Conservation (phyloP, 2,113 vertebrate genomes). For the Chunga burmeisteri region DNA sequence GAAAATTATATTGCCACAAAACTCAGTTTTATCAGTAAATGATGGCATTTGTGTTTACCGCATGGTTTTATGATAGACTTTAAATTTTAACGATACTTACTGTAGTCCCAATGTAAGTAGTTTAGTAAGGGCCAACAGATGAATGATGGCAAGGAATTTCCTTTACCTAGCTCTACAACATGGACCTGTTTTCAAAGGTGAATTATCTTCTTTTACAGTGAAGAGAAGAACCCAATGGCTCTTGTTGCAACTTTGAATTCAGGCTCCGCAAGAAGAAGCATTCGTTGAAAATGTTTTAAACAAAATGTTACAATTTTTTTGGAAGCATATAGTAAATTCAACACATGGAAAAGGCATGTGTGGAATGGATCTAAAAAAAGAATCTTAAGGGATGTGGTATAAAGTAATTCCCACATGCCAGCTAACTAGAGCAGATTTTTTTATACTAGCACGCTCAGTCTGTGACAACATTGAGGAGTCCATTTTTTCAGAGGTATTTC, state of each 20-base stretch:
- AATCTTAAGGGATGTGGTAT: neutral
- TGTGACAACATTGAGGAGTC: neutral
- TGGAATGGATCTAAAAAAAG: neutral
- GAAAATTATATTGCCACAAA: neutral
- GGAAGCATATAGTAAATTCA: neutral
- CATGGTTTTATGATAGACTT: neutral
- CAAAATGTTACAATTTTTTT: neutral
- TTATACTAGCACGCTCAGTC: fast-evolving
- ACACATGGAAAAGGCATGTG: fast-evolving
- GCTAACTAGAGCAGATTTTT: neutral
- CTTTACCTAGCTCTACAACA: neutral
- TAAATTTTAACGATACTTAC: neutral
- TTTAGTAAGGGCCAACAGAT: neutral
- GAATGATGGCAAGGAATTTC: neutral
- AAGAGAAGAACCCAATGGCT: neutral
- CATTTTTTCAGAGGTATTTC: neutral
- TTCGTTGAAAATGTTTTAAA: neutral
- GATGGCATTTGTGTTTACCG: neutral
- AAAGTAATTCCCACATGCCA: neutral
- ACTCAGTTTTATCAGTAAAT: neutral
- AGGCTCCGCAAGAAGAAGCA: neutral
- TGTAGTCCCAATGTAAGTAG: neutral
- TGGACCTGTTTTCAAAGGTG: neutral
- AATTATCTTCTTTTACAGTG: neutral
- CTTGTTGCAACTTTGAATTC: neutral